Evolutionary conservation across 2,888 invertebrate species (phyloP).

Genomic region (Chironomus tentans): DNA sequence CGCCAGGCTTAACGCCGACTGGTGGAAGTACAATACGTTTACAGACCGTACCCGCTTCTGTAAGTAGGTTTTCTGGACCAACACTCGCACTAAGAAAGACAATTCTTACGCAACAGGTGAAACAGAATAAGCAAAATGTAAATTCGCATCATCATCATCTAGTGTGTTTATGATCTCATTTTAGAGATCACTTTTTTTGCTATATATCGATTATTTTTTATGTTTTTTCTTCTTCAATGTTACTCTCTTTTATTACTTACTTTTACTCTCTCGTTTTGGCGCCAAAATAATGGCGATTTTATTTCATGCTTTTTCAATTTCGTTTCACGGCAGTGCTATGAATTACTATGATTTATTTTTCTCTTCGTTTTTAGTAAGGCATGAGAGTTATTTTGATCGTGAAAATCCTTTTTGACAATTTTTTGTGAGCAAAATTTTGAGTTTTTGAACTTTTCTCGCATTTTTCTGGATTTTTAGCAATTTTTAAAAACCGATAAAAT

Average conservation of each 20-base stretch:
- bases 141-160: conserved; percentile 28
- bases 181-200: background rate
- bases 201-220: background rate
- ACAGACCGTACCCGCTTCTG: conserved; percentile 77
- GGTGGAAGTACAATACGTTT: conserved; percentile 62
- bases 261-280: background rate
- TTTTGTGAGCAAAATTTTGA: too few relatives aligned
- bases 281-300: background rate
- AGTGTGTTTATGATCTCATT: background rate
- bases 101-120: conserved; percentile 44
- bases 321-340: too few relatives aligned
- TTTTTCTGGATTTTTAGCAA: too few relatives aligned
- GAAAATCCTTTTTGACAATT: too few relatives aligned
- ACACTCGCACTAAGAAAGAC: conserved; percentile 53
- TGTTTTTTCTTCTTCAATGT: background rate
- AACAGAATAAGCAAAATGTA: conserved; percentile 39
- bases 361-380: background rate
- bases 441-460: too few relatives aligned
- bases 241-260: background rate
- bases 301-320: background rate
- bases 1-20: conserved; percentile 40
- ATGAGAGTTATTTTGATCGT: background rate
- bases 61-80: conserved; percentile 52
- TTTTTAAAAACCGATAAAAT: too few relatives aligned
- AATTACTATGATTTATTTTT: background rate